These are phyloP conservation scores for Heliconius melpomene DNA, from an alignment of 1,140 invertebrate genomes.

Conservation along the genomic window DNA sequence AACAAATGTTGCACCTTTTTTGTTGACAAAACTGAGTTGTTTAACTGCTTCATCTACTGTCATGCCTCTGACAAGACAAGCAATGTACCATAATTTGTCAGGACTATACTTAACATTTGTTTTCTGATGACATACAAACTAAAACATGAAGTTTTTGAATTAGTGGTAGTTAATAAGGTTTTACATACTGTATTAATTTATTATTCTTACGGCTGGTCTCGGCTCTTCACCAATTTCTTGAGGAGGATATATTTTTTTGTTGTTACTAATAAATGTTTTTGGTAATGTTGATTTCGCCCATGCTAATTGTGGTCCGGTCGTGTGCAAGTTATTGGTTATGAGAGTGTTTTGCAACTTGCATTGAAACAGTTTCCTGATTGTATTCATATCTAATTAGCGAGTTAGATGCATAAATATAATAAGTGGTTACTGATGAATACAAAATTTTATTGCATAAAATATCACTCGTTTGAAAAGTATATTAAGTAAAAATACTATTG, in stretches of 20 bases:
- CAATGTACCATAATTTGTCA: conserved; percentile 96
- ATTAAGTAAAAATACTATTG: too few relatives aligned
- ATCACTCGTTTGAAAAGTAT: too few relatives aligned
- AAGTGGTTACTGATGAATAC: too few relatives aligned
- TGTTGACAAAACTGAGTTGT: conserved; percentile 91
- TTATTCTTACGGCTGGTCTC: conserved; percentile 89
- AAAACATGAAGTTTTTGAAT: conserved; percentile 60
- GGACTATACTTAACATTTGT: conserved; percentile 94
- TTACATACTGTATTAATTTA: conserved; percentile 9
- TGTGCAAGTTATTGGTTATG: conserved; percentile 51
- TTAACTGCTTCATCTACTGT: conserved; percentile 95
- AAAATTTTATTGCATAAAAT: too few relatives aligned
- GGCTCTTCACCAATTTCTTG: conserved; percentile 87
- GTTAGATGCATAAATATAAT: not conserved
- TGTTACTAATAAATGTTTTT: conserved; percentile 83
- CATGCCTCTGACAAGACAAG: conserved; percentile 93
- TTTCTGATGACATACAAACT: conserved; percentile 93
- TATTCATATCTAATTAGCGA: not conserved
- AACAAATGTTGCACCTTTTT: conserved; percentile 91
- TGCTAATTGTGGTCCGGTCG: conserved; percentile 48
- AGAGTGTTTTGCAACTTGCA: not conserved
- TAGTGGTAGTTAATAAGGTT: not conserved
- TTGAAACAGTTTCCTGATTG: conserved; percentile 1
- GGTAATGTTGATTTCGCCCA: conserved; percentile 70
- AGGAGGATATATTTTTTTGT: conserved; percentile 90